Evolutionary conservation across 2,797 vertebrate species (phyloP).

Genomic region (Clarias laeviceps): DNA sequence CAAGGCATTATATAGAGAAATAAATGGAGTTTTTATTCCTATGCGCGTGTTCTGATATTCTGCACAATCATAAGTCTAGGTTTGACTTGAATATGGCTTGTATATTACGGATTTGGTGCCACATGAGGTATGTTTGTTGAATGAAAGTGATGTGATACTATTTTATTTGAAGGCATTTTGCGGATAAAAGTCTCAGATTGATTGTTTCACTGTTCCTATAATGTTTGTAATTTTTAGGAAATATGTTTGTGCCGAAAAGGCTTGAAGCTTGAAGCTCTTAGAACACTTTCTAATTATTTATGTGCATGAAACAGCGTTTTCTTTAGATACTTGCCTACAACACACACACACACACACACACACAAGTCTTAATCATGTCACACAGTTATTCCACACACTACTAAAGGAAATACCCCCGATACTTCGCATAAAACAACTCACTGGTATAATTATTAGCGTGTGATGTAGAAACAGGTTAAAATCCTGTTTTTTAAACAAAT

Average conservation of each 20-base stretch:
- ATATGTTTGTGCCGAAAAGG: background rate
- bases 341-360: background rate
- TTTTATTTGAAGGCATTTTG: background rate
- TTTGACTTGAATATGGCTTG: too few relatives aligned
- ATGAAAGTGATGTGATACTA: too few relatives aligned
- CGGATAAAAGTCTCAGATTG: background rate
- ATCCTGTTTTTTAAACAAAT: constrained; percentile 13
- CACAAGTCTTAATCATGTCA: background rate
- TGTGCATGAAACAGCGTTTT: background rate
- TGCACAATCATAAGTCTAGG: too few relatives aligned
- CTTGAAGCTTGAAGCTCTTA: background rate
- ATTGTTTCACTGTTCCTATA: background rate
- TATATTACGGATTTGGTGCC: background rate
- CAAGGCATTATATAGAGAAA: too few relatives aligned
- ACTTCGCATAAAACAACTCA: background rate
- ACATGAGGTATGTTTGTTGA: too few relatives aligned
- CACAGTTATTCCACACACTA: too few relatives aligned
- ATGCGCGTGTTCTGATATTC: too few relatives aligned
- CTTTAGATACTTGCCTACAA: background rate
- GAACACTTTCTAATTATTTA: background rate
- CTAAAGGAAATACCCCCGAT: background rate
- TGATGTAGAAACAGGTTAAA: constrained; percentile 1
- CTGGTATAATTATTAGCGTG: constrained; percentile 5
- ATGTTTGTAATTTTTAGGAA: background rate
- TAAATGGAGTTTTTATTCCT: too few relatives aligned